Conservation (phyloP, 2,113 vertebrate species). For the Aldabrachelys gigantea region DNA sequence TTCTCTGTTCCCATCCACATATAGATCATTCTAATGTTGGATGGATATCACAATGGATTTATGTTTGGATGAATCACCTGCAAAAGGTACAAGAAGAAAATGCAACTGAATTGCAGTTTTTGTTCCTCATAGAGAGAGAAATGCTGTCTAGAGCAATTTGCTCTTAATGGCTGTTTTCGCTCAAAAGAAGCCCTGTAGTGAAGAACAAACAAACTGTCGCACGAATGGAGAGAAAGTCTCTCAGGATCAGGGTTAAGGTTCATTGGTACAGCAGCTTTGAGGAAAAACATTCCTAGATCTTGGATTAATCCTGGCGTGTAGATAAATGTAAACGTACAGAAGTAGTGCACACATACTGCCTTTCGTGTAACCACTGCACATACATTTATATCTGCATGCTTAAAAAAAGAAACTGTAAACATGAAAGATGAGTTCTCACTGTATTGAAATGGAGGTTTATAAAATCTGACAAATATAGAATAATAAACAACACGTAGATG, state of each 20-base stretch:
- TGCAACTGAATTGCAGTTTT: slow-evolving; percentile 34
- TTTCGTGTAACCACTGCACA: slow-evolving; percentile 21
- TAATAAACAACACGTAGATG: slow-evolving; percentile 50
- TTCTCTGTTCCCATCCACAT: neutral
- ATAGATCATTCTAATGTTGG: neutral
- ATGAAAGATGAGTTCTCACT: slow-evolving; percentile 38
- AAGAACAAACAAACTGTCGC: slow-evolving; percentile 74
- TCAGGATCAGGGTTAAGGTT: slow-evolving; percentile 73
- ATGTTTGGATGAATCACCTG: slow-evolving; percentile 54
- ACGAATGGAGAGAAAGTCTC: slow-evolving; percentile 66
- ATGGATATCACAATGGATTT: slow-evolving; percentile 10
- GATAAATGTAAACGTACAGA: slow-evolving; percentile 61
- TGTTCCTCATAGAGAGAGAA: slow-evolving; percentile 55
- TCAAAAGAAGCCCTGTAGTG: slow-evolving; percentile 72
- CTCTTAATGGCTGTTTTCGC: slow-evolving; percentile 65
- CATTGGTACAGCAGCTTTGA: slow-evolving; percentile 66
- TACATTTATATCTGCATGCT: neutral
- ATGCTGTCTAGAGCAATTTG: slow-evolving; percentile 71
- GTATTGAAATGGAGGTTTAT: slow-evolving; percentile 34
- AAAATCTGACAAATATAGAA: slow-evolving; percentile 36
- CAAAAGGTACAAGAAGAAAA: slow-evolving; percentile 40
- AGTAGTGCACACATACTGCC: neutral
- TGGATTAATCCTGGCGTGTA: slow-evolving; percentile 64
- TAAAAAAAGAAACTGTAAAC: slow-evolving; percentile 1
- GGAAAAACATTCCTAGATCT: slow-evolving; percentile 67